Evolutionary conservation across 2,888 invertebrate genomes (phyloP), one percentile per base, ranked within the genome.

Genomic region (Pediacus dermestoides): DNA sequence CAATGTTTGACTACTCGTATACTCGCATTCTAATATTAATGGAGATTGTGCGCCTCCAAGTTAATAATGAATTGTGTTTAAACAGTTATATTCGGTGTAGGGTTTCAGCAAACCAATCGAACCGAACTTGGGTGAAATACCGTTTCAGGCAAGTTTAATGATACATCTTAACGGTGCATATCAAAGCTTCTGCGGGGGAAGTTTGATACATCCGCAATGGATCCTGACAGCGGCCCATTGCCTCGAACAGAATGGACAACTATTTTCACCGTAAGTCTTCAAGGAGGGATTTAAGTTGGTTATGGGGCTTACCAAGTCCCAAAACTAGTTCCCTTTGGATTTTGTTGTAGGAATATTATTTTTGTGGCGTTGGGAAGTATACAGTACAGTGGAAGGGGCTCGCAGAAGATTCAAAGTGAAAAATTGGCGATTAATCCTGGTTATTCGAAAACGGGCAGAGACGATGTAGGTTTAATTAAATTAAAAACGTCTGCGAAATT

Each of bases 181-280:
- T 41, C 55, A 57, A 30, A 63, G 64, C 39, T 66, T 66, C 49
- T 68, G 67, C 47, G 68, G 67, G 12, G 68, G 68, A 22, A 67
- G 67, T 44, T 55, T 68, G 34, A 66, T 68, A 44, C 65, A 68
- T 46, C 63, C 63, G n/a, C 45, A 46, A 46, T 68, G 68, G 68
- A 47, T 67, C 23, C 44, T 68, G 45, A 68, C 67, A 34, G 67
- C 68, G 4, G 68, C 67, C 6, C 67, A 68, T 50, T 68, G 68
- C 46, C 62, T 68, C 21, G 66, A 66, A 48, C 50, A 65, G 28
- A 62, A 66, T 44, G 56, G 50, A 16, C 50, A 60, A 30, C 53
- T 53, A 8, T 48, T 63, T 42, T 60, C 63, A 52, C 46, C 61
- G 68, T 68, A 60, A 62, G 56, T 48, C 37, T 23, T 7, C 11